Evolutionary conservation across 2,888 invertebrate species (phyloP).

Genomic region (Psylliodes chrysocephalus): DNA sequence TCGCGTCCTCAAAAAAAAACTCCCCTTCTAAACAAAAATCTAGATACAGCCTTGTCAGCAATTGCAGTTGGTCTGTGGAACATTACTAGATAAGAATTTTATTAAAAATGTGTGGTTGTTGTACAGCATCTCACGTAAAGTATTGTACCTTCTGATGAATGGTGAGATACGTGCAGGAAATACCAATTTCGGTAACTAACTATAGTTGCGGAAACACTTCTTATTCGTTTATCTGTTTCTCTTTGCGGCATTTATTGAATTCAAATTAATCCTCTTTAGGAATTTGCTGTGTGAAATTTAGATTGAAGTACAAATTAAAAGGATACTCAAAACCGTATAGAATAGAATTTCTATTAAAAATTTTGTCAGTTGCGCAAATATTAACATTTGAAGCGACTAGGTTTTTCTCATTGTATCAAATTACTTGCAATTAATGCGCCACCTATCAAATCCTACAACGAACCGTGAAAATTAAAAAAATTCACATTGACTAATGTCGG

Average conservation of each 20-base stretch:
- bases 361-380: too few relatives aligned
- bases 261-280: constrained; percentile 22
- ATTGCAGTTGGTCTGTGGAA: constrained; percentile 12
- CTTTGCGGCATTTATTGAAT: constrained; percentile 29
- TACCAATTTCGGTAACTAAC: constrained; percentile 38
- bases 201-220: constrained; percentile 38
- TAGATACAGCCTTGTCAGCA: not conserved
- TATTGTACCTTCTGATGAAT: constrained; percentile 50
- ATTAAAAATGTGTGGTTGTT: constrained; percentile 43
- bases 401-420: too few relatives aligned
- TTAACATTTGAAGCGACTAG: too few relatives aligned
- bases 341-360: too few relatives aligned
- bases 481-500: too few relatives aligned
- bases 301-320: not conserved
- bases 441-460: too few relatives aligned
- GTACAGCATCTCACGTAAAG: constrained; percentile 46
- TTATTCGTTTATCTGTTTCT: constrained; percentile 16
- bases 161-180: constrained; percentile 46
- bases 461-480: too few relatives aligned
- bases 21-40: not conserved
- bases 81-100: constrained; percentile 36
- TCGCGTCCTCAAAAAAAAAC: too few relatives aligned
- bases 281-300: not conserved
- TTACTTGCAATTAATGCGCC: too few relatives aligned
- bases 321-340: too few relatives aligned